phyloP scores from a whole-genome alignment of 2,113 vertebrate species.

The Myrmophylax atrothorax region DNA sequence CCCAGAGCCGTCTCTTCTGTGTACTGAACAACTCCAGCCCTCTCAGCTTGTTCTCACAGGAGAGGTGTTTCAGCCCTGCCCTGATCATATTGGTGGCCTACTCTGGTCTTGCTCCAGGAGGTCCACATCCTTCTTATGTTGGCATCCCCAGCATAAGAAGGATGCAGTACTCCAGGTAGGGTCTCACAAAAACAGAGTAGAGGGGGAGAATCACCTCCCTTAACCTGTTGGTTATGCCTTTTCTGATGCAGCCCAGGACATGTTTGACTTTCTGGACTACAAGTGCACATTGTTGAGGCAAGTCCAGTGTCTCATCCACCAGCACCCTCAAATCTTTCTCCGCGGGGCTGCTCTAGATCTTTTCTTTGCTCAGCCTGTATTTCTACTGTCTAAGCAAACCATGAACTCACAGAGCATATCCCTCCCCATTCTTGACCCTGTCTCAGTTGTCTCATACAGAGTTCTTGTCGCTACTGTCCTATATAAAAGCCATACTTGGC shows the following conservation, averaged over 20 bases:
- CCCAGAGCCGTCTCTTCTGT: not conserved
- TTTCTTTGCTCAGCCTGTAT: not conserved
- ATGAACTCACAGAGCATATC: not conserved
- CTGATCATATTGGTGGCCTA: not conserved
- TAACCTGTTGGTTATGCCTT: no score
- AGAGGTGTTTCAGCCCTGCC: not conserved
- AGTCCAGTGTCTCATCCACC: not conserved
- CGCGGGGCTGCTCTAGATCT: rapidly evolving
- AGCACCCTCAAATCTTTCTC: not conserved
- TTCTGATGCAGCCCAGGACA: not conserved
- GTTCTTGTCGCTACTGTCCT: not conserved
- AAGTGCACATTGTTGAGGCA: not conserved
- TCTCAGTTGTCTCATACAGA: not conserved
- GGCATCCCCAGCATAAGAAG: rapidly evolving
- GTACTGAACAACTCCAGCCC: not conserved
- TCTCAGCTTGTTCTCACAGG: not conserved
- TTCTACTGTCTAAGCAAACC: not conserved
- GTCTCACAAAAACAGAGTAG: not conserved
- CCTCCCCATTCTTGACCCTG: not conserved
- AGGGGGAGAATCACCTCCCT: not conserved
- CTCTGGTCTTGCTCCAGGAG: not conserved
- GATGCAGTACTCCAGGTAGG: not conserved
- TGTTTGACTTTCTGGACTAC: not conserved
- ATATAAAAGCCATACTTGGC: not conserved
- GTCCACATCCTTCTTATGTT: not conserved